These are phyloP conservation scores for Trypoxylon attenuatum DNA, from an alignment of 2,888 invertebrate species.

Conservation along the genomic window DNA sequence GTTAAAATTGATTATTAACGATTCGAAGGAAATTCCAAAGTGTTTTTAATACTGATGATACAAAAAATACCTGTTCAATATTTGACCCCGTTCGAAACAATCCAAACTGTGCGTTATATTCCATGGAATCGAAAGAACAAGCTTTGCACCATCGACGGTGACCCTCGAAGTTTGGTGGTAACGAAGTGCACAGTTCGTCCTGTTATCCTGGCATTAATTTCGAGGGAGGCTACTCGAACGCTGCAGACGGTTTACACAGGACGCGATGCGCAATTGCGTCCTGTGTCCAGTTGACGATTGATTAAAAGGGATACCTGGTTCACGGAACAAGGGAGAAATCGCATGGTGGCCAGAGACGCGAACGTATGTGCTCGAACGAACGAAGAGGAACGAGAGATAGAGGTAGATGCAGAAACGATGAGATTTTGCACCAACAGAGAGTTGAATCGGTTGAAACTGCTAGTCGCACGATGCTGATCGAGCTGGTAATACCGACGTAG, in stretches of 20 bases:
- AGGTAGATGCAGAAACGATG: neutral
- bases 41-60: too few relatives aligned
- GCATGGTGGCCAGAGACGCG: slow-evolving; percentile 1
- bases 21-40: too few relatives aligned
- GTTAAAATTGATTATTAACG: too few relatives aligned
- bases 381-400: slow-evolving; percentile 1
- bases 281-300: slow-evolving; percentile 22
- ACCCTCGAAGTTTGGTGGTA: too few relatives aligned
- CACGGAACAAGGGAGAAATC: neutral
- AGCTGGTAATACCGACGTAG: neutral
- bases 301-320: slow-evolving; percentile 24
- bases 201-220: neutral
- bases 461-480: neutral
- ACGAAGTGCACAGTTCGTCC: neutral
- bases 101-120: too few relatives aligned
- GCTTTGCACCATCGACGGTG: too few relatives aligned
- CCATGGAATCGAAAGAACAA: too few relatives aligned
- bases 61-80: too few relatives aligned
- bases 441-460: neutral
- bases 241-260: slow-evolving; percentile 1
- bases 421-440: neutral
- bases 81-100: too few relatives aligned
- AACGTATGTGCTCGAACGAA: slow-evolving; percentile 1
- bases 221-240: neutral
- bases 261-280: slow-evolving; percentile 9